Evolutionary conservation across 2,797 vertebrate genomes (phyloP), one percentile per base, ranked within the genome.

Genomic region (Leptoclinus maculatus): DNA sequence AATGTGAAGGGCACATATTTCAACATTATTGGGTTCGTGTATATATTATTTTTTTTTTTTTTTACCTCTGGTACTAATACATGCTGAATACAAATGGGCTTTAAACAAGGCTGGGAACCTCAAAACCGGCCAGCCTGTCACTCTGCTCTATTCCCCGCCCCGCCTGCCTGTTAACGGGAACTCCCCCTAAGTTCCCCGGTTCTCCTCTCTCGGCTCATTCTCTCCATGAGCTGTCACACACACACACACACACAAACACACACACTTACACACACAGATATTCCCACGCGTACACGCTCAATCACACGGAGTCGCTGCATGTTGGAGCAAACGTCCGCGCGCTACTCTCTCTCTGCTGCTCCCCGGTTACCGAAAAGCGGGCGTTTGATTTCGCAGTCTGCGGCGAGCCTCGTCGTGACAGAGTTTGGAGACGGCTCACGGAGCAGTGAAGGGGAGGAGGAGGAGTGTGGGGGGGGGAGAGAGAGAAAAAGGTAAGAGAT

Each of bases 111-210:
- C 66, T 19, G 71, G 8, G 58, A 69, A 45, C 41, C 74, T 74
- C 17, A 59, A 41, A 17, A 11, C 36, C 17, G 53, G n/a, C 23
- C 80, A 23, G 78, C 53, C 74, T 82, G 90, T 89, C 91, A 85
- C 66, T 91, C 88, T 68, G 0, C 38, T 36, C 43, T 25, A 89
- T 83, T 87, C 88, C 85, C 90, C 92, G 90, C 93, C 92, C 91
- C 84, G 60, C 78, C 83, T 74, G 74, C 74, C 78, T 76, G 76
- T 51, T 76, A 59, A 86, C 80, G 92, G 92, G 85, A 93, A 93
- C 93, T 93, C 92, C 93, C 90, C 91, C 93, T 84, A 87, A 90
- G 73, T 92, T 89, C 83, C 90, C 87, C 84, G 85, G 81, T 88
- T 80, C 87, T 92, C 87, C 87, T 80, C 84, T 83, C 85, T 62